Conservation (phyloP, 1,140 invertebrate species). For the Charaxes varanes region DNA sequence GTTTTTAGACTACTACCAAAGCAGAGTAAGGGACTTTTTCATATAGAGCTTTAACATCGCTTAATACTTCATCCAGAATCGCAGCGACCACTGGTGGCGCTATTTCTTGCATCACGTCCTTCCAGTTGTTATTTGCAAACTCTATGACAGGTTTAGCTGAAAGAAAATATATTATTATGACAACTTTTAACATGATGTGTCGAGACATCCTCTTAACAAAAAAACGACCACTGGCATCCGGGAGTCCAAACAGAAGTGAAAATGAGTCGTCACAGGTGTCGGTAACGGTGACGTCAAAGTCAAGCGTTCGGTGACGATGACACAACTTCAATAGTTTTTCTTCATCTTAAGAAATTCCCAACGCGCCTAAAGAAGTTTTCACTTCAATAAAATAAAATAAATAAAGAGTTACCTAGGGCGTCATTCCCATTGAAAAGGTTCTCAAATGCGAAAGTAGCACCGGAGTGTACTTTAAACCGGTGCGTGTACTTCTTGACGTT, state of each 20-base stretch:
- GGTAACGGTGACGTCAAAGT: too few species aligned
- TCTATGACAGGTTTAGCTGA: slow-evolving; percentile 28
- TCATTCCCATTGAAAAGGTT: slow-evolving; percentile 75
- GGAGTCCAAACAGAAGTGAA: too few species aligned
- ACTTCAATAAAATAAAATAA: slow-evolving; percentile 5
- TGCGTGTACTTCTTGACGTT: slow-evolving; percentile 44
- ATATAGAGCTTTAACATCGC: slow-evolving; percentile 32
- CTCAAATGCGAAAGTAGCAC: slow-evolving; percentile 57
- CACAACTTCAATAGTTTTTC: too few species aligned
- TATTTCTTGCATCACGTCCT: slow-evolving; percentile 50
- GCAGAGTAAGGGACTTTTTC: slow-evolving; percentile 30
- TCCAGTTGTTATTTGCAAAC: slow-evolving; percentile 55
- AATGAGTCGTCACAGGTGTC: too few species aligned
- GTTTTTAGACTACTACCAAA: slow-evolving; percentile 25
- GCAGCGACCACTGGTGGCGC: slow-evolving; percentile 37
- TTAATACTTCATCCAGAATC: slow-evolving; percentile 28
- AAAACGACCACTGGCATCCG: too few species aligned
- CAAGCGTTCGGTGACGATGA: too few species aligned
- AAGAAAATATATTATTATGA: slow-evolving; percentile 1
- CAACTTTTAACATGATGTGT: too few species aligned
- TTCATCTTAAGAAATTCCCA: too few species aligned
- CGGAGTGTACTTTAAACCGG: slow-evolving; percentile 32
- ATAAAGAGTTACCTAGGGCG: slow-evolving; percentile 61
- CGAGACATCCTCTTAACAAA: too few species aligned
- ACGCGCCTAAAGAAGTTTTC: too few species aligned